Base-by-base conservation (phyloP, 2,888 invertebrate genomes). In the Sphaerophoria taeniata region DNA sequence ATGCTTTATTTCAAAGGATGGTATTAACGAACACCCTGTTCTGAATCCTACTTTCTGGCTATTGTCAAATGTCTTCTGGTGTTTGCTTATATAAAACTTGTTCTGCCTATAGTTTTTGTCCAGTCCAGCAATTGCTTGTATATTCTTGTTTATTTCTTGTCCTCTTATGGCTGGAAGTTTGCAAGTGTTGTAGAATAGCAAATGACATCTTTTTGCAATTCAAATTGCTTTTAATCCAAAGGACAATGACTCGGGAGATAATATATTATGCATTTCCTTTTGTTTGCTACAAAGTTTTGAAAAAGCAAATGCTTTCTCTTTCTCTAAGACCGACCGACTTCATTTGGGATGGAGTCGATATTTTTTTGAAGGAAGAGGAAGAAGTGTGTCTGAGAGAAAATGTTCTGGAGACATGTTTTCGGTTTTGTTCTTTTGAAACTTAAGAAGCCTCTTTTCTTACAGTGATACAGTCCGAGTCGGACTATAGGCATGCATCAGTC, bases 201-300 rank as follows among this genome's bases (percentile, higher is more conserved):
- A 45, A 55, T 60, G 71, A 53, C 45, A 61, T 60, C 31, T 45
- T 70, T 67, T 82, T 69, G 72, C 31, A 6, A 78, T 83, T 70
- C 71, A 83, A 83, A 79, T 84, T 75, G 65, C 70, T 70, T 78
- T 78, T 74, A 39, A 58, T 5, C 49, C 16, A 51, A 65, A 58
- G 80, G 80, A 56, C 69, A 69, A 43, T 24, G 63, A 43, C 53
- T 60, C 55, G 4, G 4, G 43, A 7, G 31, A 69, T 39, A 69
- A 47, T 65, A 43, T 6, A 39, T 36, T 69, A 39, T 55, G 34
- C 53, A 49, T 2, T 24, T 2, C 24, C 1, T 47, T 45, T 58
- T 51, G 43, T 58, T 43, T 61, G 14, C 6, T 61, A 14, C 33
- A 61, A 39, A 12, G 45, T 33, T 61, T 45, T 5, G n/a, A 0